Evolutionary conservation across 2,797 vertebrate species (phyloP), one percentile per base, ranked within the genome.

Genomic region (Eulemur coronatus): DNA sequence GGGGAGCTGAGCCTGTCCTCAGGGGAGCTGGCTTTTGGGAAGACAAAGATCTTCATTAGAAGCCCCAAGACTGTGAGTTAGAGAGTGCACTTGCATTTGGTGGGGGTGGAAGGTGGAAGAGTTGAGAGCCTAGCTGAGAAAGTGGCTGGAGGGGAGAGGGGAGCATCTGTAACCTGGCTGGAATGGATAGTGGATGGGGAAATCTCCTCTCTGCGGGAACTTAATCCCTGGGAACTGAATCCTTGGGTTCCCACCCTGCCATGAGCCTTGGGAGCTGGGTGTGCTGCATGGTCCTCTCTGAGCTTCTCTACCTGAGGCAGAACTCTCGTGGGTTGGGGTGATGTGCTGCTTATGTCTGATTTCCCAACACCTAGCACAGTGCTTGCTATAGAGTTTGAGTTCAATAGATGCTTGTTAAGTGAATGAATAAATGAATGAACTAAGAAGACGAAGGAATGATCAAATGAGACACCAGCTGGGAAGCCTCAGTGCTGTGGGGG

Each of bases 11-110:
- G 13, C 0, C 17, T 98, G 30, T 93, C 98, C 0, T 1, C 73
- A 0, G 98, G 97, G 93, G 99, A 99, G 89, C 5, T 98, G 93
- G 98, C 98, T 0, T 99, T 98, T 0, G 99, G 99, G 24, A 98
- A 96, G 94, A 99, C 98, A 63, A 99, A 99, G 95, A 75, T 99
- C 97, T 99, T 99, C 97, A 99, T 99, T 96, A 98, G 98, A 97
- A 99, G 98, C 0, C 99, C 99, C 0, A 97, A 82, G 76, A 98
- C 98, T 0, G 99, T 99, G 98, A 99, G 99, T 96, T 30, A 0
- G n/a, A 81, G 93, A 12, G 14, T 0, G 33, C 20, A 26, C 20
- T 43, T 78, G 65, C 15, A 1, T 30, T 20, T 46, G 73, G 57
- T 8, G 1, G 38, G 70, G 52, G 13, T 46, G 41, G 48, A 10